phyloP scores from a whole-genome alignment of 1,140 invertebrate genomes.

The Saccostrea echinata region DNA sequence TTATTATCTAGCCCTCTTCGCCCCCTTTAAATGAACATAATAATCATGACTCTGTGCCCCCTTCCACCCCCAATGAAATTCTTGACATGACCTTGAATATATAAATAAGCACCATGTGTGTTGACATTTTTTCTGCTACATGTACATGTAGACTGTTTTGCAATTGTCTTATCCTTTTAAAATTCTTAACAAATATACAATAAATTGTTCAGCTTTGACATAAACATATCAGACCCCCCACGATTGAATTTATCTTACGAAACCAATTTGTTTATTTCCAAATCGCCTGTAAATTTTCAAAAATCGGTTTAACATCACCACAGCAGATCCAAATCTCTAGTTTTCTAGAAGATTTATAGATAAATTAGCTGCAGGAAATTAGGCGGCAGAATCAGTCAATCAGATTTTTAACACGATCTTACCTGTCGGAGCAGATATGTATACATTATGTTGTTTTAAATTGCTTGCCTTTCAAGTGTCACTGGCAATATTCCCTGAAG shows the following conservation, averaged over 20 bases:
- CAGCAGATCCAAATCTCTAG: background rate
- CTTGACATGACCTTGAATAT: no score
- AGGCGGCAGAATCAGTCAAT: background rate
- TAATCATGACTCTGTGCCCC: no score
- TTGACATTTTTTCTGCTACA: no score
- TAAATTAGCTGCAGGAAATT: constrained; percentile 9
- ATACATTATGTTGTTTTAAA: background rate
- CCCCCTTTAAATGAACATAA: no score
- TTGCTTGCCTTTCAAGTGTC: background rate
- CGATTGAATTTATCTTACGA: background rate
- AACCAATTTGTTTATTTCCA: constrained; percentile 1
- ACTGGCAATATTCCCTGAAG: background rate
- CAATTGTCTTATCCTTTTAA: no score
- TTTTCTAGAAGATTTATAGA: background rate
- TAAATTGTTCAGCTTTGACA: background rate
- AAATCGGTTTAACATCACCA: background rate
- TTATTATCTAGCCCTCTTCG: no score
- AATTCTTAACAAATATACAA: background rate
- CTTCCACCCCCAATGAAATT: no score
- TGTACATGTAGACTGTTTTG: no score
- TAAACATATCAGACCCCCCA: background rate
- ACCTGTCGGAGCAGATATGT: background rate
- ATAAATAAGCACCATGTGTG: no score
- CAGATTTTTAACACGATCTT: background rate
- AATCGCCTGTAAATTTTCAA: background rate